A percentile compares a stretch with the other conserved stretches of the same genome.
phyloP scores from a whole-genome alignment of 2,113 vertebrate species.

The Macquaria ambigua region DNA sequence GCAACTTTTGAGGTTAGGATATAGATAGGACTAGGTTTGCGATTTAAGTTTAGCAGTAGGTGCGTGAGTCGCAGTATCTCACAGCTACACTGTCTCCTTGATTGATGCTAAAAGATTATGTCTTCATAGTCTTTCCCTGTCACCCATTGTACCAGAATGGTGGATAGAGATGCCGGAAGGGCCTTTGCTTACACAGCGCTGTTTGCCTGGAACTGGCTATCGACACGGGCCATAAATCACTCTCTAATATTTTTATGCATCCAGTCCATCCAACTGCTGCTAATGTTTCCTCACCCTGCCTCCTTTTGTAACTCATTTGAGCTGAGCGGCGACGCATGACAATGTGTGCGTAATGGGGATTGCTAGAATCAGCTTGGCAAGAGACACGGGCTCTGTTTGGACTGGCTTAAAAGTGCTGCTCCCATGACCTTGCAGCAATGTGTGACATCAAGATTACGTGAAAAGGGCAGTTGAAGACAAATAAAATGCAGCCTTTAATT shows the following conservation, averaged over 20 bases:
- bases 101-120: constrained; percentile 60
- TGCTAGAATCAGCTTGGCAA: constrained; percentile 53
- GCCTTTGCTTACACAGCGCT: constrained; percentile 71
- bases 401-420: constrained; percentile 59
- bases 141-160: constrained; percentile 42
- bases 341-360: constrained; percentile 61
- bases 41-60: not conserved
- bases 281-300: constrained; percentile 72
- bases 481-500: constrained; percentile 48
- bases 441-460: constrained; percentile 55
- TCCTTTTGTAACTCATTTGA: constrained; percentile 74
- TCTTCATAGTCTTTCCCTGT: constrained; percentile 49
- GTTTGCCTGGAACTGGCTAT: constrained; percentile 72
- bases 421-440: constrained; percentile 60
- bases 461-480: constrained; percentile 45
- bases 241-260: constrained; percentile 74
- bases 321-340: constrained; percentile 63
- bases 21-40: not conserved
- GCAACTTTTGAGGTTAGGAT: not conserved
- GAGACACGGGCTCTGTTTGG: constrained; percentile 30
- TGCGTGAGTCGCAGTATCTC: constrained; percentile 24
- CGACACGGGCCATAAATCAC: constrained; percentile 77
- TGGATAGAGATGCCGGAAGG: constrained; percentile 64
- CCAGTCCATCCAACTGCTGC: constrained; percentile 65
- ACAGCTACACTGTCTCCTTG: constrained; percentile 32